phyloP scores from a whole-genome alignment of 1,140 invertebrate genomes.

The Drosophila obscura region DNA sequence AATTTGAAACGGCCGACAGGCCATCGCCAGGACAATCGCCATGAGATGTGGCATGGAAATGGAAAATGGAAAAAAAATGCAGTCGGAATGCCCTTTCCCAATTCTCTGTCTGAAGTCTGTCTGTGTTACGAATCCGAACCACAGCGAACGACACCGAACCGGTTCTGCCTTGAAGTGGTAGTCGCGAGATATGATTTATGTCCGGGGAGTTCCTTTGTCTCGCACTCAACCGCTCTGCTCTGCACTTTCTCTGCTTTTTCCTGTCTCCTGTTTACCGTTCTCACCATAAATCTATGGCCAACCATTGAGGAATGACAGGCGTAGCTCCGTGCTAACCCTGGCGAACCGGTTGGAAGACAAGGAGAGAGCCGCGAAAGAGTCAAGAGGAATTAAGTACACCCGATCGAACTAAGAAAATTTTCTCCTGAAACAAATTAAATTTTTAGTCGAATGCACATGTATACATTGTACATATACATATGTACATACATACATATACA shows the following conservation, averaged over 20 bases:
- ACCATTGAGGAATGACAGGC: conserved; percentile 53
- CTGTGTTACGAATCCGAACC: conserved; percentile 24
- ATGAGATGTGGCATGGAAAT: conserved; percentile 59
- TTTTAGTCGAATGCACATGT: background rate
- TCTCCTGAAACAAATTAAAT: background rate
- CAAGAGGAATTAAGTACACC: background rate
- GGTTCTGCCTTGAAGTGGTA: conserved; percentile 59
- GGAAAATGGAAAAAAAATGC: conserved; percentile 22
- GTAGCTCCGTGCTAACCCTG: conserved; percentile 41
- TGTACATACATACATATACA: too few relatives aligned
- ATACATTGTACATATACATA: too few relatives aligned
- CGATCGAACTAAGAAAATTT: background rate
- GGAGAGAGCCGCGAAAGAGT: background rate
- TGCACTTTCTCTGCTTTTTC: conserved; percentile 40
- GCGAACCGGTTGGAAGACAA: conserved; percentile 44
- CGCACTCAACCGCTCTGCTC: conserved; percentile 13
- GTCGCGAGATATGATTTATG: conserved; percentile 60
- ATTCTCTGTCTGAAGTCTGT: background rate
- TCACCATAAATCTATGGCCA: conserved; percentile 66
- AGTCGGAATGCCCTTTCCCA: conserved; percentile 25
- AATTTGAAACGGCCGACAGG: conserved; percentile 60
- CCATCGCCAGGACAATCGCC: conserved; percentile 48
- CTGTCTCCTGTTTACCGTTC: conserved; percentile 57
- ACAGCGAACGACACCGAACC: conserved; percentile 25
- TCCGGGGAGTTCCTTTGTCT: conserved; percentile 57